These are phyloP conservation scores for Halcyon malimbica DNA, from an alignment of 2,113 vertebrate species.

Conservation along the genomic window DNA sequence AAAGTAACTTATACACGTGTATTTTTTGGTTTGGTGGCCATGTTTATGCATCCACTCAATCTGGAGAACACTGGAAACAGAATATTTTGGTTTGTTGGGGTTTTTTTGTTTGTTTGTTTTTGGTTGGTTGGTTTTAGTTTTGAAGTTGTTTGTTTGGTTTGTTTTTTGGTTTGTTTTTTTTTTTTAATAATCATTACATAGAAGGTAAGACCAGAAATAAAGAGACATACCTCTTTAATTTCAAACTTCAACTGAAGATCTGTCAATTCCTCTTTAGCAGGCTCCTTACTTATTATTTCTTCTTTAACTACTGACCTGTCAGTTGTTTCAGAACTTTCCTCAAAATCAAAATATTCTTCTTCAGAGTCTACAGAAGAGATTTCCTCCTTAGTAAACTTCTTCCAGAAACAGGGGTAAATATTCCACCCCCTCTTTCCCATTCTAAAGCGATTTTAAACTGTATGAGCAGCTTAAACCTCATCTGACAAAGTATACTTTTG, in stretches of 20 bases:
- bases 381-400: background rate
- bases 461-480: background rate
- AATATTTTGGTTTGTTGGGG: background rate
- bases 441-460: background rate
- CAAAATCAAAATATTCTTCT: constrained; percentile 80
- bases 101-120: too few species aligned
- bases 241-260: constrained; percentile 91
- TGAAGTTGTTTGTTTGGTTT: too few species aligned
- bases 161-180: rapidly evolving
- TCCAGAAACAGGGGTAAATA: background rate
- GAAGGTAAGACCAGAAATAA: background rate
- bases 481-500: background rate
- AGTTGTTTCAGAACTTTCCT: constrained; percentile 23
- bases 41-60: background rate
- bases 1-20: background rate
- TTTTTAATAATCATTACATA: background rate
- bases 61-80: background rate
- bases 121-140: too few species aligned
- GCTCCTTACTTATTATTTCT: constrained; percentile 32
- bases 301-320: background rate
- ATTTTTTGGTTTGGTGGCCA: background rate
- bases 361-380: constrained; percentile 72
- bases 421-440: background rate
- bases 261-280: constrained; percentile 82
- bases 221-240: constrained; percentile 83